phyloP scores from a whole-genome alignment of 2,888 invertebrate genomes.

The Charanyca ferruginea region DNA sequence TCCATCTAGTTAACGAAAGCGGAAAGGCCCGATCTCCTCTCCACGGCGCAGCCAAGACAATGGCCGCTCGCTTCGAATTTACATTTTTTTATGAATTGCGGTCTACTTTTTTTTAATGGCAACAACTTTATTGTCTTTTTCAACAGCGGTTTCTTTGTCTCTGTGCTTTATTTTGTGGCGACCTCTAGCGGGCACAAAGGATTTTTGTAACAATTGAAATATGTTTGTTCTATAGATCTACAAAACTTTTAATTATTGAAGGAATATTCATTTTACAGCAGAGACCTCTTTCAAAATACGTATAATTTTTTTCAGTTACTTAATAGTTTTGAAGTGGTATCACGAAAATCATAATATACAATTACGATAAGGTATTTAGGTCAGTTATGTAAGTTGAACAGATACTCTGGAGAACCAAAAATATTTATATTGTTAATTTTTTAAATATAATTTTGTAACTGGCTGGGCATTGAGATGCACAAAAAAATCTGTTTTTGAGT shows the following conservation, averaged over 20 bases:
- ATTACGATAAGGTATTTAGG: too few species aligned
- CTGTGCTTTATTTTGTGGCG: conserved; percentile 52
- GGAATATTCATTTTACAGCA: background rate
- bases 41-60: conserved; percentile 58
- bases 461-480: too few species aligned
- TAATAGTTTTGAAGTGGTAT: background rate
- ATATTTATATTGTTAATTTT: too few species aligned
- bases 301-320: background rate
- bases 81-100: conserved; percentile 68
- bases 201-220: conserved; percentile 58
- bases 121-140: conserved; percentile 76
- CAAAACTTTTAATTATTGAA: conserved; percentile 10
- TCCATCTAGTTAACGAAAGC: conserved; percentile 56
- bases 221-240: conserved; percentile 39
- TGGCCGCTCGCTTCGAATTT: conserved; percentile 59
- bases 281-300: background rate
- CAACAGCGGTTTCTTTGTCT: conserved; percentile 59
- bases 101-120: conserved; percentile 66
- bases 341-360: too few species aligned
- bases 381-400: too few species aligned
- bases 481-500: too few species aligned
- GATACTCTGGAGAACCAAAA: too few species aligned
- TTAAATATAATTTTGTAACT: too few species aligned
- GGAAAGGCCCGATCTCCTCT: conserved; percentile 60
- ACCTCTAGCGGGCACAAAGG: conserved; percentile 56